phyloP scores from a whole-genome alignment of 1,140 invertebrate species.

The Ceratosolen fusciceps region DNA sequence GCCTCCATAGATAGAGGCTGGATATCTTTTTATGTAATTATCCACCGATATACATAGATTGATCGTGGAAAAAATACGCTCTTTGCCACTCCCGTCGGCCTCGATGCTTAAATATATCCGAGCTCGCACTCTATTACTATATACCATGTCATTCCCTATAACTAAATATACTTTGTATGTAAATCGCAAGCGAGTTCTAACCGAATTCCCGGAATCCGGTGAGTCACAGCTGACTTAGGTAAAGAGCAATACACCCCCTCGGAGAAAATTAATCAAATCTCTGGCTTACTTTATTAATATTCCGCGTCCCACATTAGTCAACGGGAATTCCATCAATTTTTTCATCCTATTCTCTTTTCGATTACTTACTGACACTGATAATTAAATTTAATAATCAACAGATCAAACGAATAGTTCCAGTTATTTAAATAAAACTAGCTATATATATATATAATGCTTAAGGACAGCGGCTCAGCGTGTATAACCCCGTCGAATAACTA shows the following conservation, averaged over 20 bases:
- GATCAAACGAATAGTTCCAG: too few species aligned
- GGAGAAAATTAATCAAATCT: background rate
- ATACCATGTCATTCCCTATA: background rate
- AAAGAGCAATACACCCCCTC: background rate
- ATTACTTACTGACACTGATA: too few species aligned
- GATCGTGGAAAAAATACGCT: background rate
- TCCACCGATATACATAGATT: too few species aligned
- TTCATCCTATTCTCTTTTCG: too few species aligned
- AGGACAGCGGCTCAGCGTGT: too few species aligned
- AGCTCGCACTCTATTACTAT: background rate
- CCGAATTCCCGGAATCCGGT: constrained; percentile 2
- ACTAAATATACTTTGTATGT: constrained; percentile 31
- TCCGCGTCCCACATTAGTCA: background rate
- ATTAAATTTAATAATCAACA: too few species aligned
- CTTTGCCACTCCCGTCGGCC: background rate
- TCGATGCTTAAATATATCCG: background rate
- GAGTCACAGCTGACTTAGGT: background rate
- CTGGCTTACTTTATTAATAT: background rate
- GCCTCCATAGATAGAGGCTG: too few species aligned
- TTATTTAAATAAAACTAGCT: too few species aligned
- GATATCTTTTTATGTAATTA: too few species aligned
- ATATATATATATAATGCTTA: too few species aligned
- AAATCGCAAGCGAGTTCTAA: background rate
- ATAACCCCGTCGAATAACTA: too few species aligned
- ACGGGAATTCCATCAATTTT: too few species aligned